phyloP scores from a whole-genome alignment of 2,888 invertebrate species.

The Drosophila koepferae region DNA sequence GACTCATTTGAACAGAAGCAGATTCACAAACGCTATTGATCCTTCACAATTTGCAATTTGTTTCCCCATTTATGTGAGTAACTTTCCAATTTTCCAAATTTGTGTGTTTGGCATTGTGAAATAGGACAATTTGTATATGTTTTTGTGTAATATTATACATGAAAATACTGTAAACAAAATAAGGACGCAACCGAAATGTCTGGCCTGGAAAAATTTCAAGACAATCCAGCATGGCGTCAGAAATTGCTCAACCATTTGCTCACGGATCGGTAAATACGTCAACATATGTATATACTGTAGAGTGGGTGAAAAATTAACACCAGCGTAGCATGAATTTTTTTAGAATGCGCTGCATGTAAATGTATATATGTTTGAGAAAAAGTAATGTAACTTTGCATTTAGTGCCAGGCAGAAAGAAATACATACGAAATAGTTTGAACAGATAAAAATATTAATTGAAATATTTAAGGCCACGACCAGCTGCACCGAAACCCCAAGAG shows the following conservation, averaged over 20 bases:
- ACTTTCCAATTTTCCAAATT: background rate
- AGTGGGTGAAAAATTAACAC: constrained; percentile 23
- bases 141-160: background rate
- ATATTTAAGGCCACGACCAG: constrained; percentile 40
- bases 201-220: constrained; percentile 82
- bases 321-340: constrained; percentile 12
- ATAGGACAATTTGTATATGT: background rate
- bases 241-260: constrained; percentile 78
- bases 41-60: constrained; percentile 5
- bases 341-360: constrained; percentile 21
- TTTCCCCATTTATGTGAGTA: constrained; percentile 32
- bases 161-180: constrained; percentile 10
- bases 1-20: constrained; percentile 34
- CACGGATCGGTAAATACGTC: constrained; percentile 81
- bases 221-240: constrained; percentile 80
- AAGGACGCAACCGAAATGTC: constrained; percentile 70
- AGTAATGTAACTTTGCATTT: constrained; percentile 11
- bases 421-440: background rate
- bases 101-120: background rate
- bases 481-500: constrained; percentile 3
- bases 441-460: background rate
- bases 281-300: constrained; percentile 11
- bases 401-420: constrained; percentile 11
- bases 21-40: constrained; percentile 9
- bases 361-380: constrained; percentile 1